phyloP scores from a whole-genome alignment of 2,888 invertebrate species.

The Trissoscelio sp. region DNA sequence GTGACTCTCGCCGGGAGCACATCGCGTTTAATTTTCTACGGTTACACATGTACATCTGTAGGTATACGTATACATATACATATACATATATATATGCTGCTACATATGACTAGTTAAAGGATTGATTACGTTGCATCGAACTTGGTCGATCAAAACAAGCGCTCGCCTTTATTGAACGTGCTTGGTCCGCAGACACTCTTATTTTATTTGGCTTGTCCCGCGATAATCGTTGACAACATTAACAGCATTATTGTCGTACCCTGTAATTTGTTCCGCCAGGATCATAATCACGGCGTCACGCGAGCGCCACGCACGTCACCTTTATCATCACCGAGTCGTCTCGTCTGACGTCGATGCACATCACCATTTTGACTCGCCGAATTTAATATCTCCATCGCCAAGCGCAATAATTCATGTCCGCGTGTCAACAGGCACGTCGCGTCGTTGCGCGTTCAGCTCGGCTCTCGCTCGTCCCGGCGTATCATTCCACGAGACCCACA shows the following conservation, averaged over 20 bases:
- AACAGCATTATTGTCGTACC: conserved; percentile 33
- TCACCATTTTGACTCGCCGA: conserved; percentile 62
- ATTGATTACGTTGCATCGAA: neutral
- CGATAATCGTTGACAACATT: conserved; percentile 8
- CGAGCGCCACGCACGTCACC: conserved; percentile 32
- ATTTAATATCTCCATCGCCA: conserved; percentile 50
- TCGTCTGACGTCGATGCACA: conserved; percentile 47
- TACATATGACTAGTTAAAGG: conserved; percentile 12
- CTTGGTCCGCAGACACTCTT: neutral
- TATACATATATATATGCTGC: neutral
- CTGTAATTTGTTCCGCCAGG: neutral
- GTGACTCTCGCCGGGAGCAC: neutral
- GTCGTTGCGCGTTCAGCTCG: neutral
- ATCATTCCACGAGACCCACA: conserved; percentile 35
- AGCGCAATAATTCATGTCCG: conserved; percentile 54
- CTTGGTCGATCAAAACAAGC: conserved; percentile 10
- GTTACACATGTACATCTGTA: neutral
- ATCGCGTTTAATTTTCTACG: neutral
- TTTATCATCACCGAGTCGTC: conserved; percentile 20
- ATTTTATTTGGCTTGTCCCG: no score
- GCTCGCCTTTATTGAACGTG: conserved; percentile 5
- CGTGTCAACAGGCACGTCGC: conserved; percentile 35
- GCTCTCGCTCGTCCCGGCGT: neutral
- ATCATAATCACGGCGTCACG: conserved; percentile 39
- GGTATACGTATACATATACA: neutral